Conservation (phyloP, 2,113 vertebrate genomes). For the Chascanopsetta lugubris region DNA sequence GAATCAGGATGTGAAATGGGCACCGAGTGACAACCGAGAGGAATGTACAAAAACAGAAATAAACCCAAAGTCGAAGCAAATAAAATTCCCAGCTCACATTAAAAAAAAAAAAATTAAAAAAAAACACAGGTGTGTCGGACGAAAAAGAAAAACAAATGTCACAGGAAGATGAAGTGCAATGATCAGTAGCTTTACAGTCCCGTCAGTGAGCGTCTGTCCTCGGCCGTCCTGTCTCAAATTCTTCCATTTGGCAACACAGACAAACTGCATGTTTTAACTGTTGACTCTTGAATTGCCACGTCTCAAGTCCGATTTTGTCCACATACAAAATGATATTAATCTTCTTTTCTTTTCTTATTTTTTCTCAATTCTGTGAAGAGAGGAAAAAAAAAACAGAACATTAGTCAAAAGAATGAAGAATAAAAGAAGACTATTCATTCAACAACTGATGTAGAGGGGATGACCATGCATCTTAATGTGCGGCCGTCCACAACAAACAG, state of each 20-base stretch:
- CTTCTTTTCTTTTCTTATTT: conserved; percentile 70
- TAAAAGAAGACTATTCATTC: too few species aligned
- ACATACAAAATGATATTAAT: conserved; percentile 55
- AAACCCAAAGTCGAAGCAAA: conserved; percentile 35
- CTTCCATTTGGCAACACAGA: conserved; percentile 46
- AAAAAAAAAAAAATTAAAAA: too few species aligned
- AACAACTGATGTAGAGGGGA: background rate
- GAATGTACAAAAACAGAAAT: conserved; percentile 69
- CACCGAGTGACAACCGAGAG: conserved; percentile 36
- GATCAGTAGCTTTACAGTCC: conserved; percentile 56
- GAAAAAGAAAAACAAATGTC: conserved; percentile 58
- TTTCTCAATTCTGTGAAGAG: conserved; percentile 73
- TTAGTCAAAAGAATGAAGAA: conserved; percentile 11
- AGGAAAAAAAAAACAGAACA: background rate
- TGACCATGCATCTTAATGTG: conserved; percentile 56
- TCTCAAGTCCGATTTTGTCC: conserved; percentile 57
- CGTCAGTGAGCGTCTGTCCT: conserved; percentile 36
- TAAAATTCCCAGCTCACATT: conserved; percentile 36
- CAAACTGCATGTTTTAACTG: conserved; percentile 53
- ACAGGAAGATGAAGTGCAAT: conserved; percentile 73
- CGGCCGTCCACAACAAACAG: conserved; percentile 24
- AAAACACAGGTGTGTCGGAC: conserved; percentile 44
- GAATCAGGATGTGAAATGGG: conserved; percentile 19
- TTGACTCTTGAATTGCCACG: conserved; percentile 36
- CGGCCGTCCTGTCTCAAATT: conserved; percentile 37